phyloP scores from a whole-genome alignment of 1,140 invertebrate genomes.

The Antheraea pernyi region DNA sequence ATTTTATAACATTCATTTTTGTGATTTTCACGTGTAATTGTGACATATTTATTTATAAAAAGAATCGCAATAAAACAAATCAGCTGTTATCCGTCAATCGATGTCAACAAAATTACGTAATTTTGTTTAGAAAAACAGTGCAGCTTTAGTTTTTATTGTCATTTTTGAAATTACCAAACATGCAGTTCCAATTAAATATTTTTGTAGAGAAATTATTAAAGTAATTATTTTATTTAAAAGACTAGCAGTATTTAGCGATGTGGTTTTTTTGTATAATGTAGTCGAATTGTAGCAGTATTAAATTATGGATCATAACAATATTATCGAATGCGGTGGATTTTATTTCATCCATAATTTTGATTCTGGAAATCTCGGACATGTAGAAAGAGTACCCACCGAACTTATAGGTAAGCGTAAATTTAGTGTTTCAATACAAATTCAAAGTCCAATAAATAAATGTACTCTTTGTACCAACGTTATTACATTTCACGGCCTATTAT shows the following conservation, averaged over 20 bases:
- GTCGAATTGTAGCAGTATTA: conserved; percentile 42
- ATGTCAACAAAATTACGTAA: conserved; percentile 79
- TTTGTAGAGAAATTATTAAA: conserved; percentile 56
- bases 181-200: conserved; percentile 48
- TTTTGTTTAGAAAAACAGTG: conserved; percentile 79
- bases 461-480: conserved; percentile 2
- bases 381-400: conserved; percentile 82
- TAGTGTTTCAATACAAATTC: conserved; percentile 14
- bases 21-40: neutral
- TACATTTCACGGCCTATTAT: neutral
- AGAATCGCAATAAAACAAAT: conserved; percentile 75
- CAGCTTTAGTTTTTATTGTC: conserved; percentile 68
- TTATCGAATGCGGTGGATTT: conserved; percentile 83
- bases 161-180: conserved; percentile 63
- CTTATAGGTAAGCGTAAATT: conserved; percentile 52
- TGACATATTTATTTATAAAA: conserved; percentile 40
- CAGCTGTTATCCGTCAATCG: conserved; percentile 79
- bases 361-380: conserved; percentile 91
- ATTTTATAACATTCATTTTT: conserved; percentile 2
- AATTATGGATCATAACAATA: conserved; percentile 69
- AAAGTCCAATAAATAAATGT: conserved; percentile 12
- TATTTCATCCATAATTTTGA: conserved; percentile 91
- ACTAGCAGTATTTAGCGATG: conserved; percentile 42
- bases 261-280: conserved; percentile 68
- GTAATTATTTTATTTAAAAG: conserved; percentile 45